phyloP scores from a whole-genome alignment of 2,113 vertebrate species.

The Burhinus bistriatus region DNA sequence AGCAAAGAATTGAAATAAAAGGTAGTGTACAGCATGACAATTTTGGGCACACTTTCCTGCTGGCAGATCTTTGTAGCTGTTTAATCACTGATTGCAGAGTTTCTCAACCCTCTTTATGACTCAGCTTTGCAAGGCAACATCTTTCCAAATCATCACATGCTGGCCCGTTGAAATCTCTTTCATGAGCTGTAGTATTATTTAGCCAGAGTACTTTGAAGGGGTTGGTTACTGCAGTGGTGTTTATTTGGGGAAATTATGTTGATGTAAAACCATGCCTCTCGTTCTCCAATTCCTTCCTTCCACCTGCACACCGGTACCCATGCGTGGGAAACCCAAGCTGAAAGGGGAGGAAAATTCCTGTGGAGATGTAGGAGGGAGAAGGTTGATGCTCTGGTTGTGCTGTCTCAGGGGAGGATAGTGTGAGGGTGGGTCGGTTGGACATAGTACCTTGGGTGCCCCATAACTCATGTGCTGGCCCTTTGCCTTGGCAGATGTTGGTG shows the following conservation, averaged over 20 bases:
- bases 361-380: neutral
- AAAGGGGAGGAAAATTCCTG: neutral
- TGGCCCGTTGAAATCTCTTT: conserved; percentile 1
- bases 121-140: conserved; percentile 11
- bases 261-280: neutral
- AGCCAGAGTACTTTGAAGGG: neutral
- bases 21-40: neutral
- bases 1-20: neutral
- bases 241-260: neutral
- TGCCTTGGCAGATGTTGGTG: neutral
- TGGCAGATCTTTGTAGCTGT: neutral
- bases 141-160: conserved; percentile 12
- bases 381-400: neutral
- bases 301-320: accelerated
- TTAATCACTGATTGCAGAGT: neutral
- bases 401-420: neutral
- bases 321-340: neutral
- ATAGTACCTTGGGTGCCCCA: neutral
- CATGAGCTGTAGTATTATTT: neutral
- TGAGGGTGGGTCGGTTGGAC: neutral
- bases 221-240: neutral
- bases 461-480: neutral
- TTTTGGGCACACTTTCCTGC: neutral
- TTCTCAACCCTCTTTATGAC: conserved; percentile 42
- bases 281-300: neutral